A percentile compares a stretch with the other conserved stretches of the same genome.
These are phyloP conservation scores for Darevskia mixta DNA, from an alignment of 2,797 vertebrate genomes.

Conservation along the genomic window DNA sequence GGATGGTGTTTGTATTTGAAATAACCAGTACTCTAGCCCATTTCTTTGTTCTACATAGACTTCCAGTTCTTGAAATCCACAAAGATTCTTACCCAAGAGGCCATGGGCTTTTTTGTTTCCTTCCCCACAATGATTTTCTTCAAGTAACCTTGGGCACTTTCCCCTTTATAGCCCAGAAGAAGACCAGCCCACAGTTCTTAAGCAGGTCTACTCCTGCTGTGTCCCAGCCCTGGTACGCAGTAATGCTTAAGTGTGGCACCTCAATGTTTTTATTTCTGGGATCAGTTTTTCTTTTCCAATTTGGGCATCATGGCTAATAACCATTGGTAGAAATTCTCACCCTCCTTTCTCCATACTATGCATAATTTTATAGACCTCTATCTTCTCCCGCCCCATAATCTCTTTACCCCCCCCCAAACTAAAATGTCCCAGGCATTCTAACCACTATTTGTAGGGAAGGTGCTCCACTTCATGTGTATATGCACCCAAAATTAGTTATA, in stretches of 20 bases:
- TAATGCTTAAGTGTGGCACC: too few relatives aligned
- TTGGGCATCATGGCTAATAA: neutral
- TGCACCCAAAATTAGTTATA: neutral
- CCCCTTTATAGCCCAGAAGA: neutral
- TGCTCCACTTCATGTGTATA: neutral
- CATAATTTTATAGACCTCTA: neutral
- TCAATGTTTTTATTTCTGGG: neutral
- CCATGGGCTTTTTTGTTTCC: neutral
- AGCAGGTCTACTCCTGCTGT: neutral
- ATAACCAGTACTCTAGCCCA: neutral
- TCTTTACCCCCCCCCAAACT: neutral
- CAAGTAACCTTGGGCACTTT: constrained; percentile 27
- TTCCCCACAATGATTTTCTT: neutral
- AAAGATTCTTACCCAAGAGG: neutral
- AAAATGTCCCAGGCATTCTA: neutral
- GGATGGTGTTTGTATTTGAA: neutral
- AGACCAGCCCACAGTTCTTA: neutral
- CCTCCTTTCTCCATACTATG: neutral
- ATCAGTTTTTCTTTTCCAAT: neutral
- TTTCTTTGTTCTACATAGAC: neutral
- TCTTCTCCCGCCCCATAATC: neutral
- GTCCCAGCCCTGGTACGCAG: neutral
- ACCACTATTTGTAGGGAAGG: neutral
- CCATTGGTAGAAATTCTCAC: neutral
- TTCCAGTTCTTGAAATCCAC: neutral